phyloP scores from a whole-genome alignment of 2,113 vertebrate genomes.

The Tautogolabrus adspersus region DNA sequence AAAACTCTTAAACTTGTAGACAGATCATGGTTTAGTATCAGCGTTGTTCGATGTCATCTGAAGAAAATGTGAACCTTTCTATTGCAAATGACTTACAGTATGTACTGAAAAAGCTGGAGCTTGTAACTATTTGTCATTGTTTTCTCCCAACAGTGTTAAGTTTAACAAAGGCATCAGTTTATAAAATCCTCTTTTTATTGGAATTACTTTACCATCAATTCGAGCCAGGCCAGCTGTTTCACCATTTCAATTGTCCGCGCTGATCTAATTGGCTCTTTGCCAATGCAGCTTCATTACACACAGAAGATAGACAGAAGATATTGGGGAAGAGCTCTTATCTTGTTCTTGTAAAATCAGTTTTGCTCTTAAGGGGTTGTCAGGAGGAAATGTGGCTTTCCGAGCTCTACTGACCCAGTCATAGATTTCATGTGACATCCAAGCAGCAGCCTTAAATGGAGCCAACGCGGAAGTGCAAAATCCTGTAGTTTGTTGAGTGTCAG shows the following conservation, averaged over 20 bases:
- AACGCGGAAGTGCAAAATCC: too few species aligned
- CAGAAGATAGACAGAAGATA: not conserved
- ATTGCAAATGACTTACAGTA: slow-evolving; percentile 37
- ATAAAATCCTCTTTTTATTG: not conserved
- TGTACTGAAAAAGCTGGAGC: slow-evolving; percentile 22
- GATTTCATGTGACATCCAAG: too few species aligned
- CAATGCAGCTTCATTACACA: not conserved
- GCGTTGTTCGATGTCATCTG: slow-evolving; percentile 31
- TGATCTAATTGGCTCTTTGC: not conserved
- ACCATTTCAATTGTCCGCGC: not conserved
- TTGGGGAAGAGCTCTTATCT: not conserved
- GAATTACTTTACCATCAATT: not conserved
- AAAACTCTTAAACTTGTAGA: slow-evolving; percentile 57
- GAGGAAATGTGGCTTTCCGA: too few species aligned
- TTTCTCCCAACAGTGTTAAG: slow-evolving; percentile 6
- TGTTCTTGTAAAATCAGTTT: not conserved
- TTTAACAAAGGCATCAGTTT: slow-evolving; percentile 1
- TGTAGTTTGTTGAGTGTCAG: too few species aligned
- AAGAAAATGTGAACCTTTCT: slow-evolving; percentile 38
- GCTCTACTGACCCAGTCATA: too few species aligned
- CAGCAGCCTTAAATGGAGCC: too few species aligned
- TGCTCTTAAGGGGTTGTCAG: not conserved
- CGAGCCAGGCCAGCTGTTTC: not conserved
- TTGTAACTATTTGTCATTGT: slow-evolving; percentile 14
- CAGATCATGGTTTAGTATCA: slow-evolving; percentile 53